These are phyloP conservation scores for Drosophila nr. perissopoda DNA, from an alignment of 2,888 invertebrate genomes.

Conservation along the genomic window DNA sequence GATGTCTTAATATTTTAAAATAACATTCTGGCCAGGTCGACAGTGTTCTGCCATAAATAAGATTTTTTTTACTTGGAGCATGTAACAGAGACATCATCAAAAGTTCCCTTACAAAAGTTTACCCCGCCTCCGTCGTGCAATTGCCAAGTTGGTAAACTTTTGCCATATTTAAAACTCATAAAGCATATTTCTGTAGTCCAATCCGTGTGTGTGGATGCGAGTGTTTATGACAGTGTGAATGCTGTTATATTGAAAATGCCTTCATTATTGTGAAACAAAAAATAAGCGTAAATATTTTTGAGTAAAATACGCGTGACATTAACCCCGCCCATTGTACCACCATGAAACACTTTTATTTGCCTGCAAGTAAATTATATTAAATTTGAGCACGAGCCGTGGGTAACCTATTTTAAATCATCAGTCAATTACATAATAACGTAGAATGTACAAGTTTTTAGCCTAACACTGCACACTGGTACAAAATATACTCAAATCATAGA, in stretches of 20 bases:
- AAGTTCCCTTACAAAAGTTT: conserved; percentile 28
- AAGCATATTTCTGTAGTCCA: conserved; percentile 36
- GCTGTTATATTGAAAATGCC: conserved; percentile 38
- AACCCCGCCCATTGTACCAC: conserved; percentile 5
- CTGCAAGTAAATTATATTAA: conserved; percentile 44
- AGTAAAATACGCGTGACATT: conserved; percentile 32
- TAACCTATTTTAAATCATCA: conserved; percentile 43
- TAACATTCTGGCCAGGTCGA: conserved; percentile 16
- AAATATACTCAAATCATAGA: background rate
- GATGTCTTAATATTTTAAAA: conserved; percentile 49
- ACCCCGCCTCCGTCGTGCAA: background rate
- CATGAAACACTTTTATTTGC: conserved; percentile 41
- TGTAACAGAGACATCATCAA: conserved; percentile 49
- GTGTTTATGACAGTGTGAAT: conserved; percentile 10
- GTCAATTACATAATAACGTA: conserved; percentile 54
- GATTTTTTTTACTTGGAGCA: conserved; percentile 51
- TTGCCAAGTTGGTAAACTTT: conserved; percentile 42
- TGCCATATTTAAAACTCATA: conserved; percentile 61
- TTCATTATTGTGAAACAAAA: conserved; percentile 39
- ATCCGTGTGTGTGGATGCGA: background rate
- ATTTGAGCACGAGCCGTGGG: conserved; percentile 16
- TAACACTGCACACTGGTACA: conserved; percentile 27
- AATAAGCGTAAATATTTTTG: conserved; percentile 27
- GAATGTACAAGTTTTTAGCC: conserved; percentile 24
- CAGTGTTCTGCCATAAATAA: conserved; percentile 48